Evolutionary conservation across 2,113 vertebrate species (phyloP), one percentile per base, ranked within the genome.

Genomic region (Australoheros scitulus): DNA sequence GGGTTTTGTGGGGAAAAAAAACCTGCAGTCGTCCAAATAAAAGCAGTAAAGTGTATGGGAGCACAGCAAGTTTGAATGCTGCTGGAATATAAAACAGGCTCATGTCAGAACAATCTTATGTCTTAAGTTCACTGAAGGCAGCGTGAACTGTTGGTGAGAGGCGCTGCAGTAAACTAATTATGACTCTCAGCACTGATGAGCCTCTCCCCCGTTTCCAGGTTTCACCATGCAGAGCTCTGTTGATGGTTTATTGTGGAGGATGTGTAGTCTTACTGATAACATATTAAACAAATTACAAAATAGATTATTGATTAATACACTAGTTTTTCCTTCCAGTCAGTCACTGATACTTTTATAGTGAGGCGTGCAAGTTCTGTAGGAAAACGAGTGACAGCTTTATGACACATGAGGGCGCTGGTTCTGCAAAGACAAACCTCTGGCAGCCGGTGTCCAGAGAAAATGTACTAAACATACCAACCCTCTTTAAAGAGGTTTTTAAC

Each of bases 121-220:
- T 15, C 43, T 47, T 15, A 14, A 47, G 14, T 47, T 47, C 43
- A 47, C 43, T 47, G 43, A 47, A 15, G 13, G 43, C 14, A 47
- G 14, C 14, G 4, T 2, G 4, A 47, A 43, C 29, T 70, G 24
- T 20, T 52, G 65, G 43, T 32, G 43, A 47, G 10, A 52, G 10
- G 24, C 43, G 50, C 65, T 32, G 50, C 65, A 70, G 18, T 29
- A 50, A 52, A 70, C 50, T 26, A 29, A 70, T 70, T 50, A 70
- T 52, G 43, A 52, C 65, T 43, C 43, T 70, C 43, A 17, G 1
- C 41, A 68, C 8, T 1, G 22, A 68, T 0, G 64, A 7, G 64
- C 64, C 41, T 68, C 22, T 4, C 15, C 22, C 0, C 26, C 18
- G 22, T 50, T 68, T 41, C 64, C 41, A 47, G 64, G 41, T 26